A percentile compares a stretch with the other conserved stretches of the same genome.
phyloP scores from a whole-genome alignment of 2,113 vertebrate species.

The Accipiter cooperii region DNA sequence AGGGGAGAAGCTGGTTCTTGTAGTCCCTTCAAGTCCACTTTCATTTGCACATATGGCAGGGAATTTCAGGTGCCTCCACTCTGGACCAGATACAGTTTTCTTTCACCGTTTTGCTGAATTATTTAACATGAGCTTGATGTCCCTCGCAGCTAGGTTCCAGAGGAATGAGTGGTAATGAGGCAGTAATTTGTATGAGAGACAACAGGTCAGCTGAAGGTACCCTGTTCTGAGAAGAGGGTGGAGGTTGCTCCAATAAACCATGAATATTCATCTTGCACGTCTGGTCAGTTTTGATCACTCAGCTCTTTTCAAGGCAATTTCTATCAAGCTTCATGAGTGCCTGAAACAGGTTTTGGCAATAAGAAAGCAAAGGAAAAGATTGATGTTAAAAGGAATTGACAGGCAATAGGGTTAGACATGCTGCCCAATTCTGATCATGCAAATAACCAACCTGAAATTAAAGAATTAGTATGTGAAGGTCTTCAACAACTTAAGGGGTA shows the following conservation, averaged over 20 bases:
- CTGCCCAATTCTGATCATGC: conserved; percentile 37
- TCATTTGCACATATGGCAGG: not conserved
- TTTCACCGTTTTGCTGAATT: not conserved
- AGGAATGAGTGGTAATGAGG: not conserved
- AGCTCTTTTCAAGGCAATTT: conserved; percentile 33
- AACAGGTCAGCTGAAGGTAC: conserved; percentile 14
- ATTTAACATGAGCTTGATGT: not conserved
- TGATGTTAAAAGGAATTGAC: conserved; percentile 63
- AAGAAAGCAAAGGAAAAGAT: conserved; percentile 22
- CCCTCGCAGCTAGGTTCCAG: not conserved
- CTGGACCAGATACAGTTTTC: not conserved
- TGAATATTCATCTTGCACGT: conserved; percentile 54
- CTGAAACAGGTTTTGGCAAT: conserved; percentile 38
- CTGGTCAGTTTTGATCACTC: conserved; percentile 61
- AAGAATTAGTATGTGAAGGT: conserved; percentile 51
- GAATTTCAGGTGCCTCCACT: not conserved
- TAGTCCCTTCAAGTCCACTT: not conserved
- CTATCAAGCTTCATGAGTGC: conserved; percentile 20
- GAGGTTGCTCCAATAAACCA: not conserved
- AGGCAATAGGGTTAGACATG: conserved; percentile 64
- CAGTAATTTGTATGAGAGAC: not conserved
- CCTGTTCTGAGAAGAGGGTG: not conserved
- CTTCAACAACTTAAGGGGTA: conserved; percentile 28
- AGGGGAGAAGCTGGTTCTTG: not conserved
- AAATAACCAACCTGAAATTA: conserved; percentile 61